phyloP scores from a whole-genome alignment of 2,113 vertebrate genomes.

The Bothrops jararaca region DNA sequence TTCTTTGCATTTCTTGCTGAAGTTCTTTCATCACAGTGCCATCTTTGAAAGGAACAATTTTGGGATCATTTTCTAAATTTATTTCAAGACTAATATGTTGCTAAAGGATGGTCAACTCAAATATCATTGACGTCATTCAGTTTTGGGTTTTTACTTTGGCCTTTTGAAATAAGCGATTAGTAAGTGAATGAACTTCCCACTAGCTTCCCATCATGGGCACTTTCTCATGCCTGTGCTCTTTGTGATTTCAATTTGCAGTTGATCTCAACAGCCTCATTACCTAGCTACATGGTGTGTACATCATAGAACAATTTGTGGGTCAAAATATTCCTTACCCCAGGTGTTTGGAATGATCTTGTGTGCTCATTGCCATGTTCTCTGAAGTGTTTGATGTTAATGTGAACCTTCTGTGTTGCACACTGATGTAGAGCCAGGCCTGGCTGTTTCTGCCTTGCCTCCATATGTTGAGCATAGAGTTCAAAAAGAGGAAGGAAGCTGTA shows the following conservation, averaged over 20 bases:
- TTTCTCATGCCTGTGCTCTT: background rate
- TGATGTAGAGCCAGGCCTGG: background rate
- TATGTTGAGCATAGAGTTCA: background rate
- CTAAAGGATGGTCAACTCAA: background rate
- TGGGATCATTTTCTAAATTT: background rate
- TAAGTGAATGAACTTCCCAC: background rate
- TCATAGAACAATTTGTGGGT: background rate
- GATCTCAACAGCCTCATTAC: background rate
- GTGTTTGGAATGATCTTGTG: background rate
- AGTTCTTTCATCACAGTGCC: background rate
- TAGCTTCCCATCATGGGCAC: background rate
- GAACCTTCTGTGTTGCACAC: background rate
- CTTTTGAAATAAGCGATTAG: background rate
- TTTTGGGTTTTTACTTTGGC: background rate
- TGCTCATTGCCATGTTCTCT: background rate
- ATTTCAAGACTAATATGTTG: background rate
- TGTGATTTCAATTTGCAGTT: background rate
- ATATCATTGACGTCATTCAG: background rate
- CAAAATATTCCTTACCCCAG: background rate
- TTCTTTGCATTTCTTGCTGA: background rate
- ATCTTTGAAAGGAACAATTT: background rate
- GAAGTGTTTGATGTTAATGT: background rate
- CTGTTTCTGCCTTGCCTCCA: background rate
- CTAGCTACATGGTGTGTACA: background rate
- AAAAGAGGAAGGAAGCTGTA: background rate